These are phyloP conservation scores for Cherax destructor DNA, from an alignment of 1,140 invertebrate species.

Conservation along the genomic window DNA sequence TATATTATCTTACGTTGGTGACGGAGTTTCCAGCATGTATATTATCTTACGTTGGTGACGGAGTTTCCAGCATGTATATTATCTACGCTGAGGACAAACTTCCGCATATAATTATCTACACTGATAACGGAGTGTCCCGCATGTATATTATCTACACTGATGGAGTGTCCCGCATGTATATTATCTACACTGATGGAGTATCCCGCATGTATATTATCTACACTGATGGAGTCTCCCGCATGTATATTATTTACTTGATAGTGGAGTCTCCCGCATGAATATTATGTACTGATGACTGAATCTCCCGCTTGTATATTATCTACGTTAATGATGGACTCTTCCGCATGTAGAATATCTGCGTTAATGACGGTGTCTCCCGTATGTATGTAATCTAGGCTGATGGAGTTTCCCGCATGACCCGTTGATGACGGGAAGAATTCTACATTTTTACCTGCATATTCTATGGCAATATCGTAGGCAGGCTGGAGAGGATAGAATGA, in stretches of 20 bases:
- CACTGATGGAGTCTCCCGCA: conserved; percentile 29
- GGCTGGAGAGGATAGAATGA: too few species aligned
- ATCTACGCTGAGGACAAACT: neutral
- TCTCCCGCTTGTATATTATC: conserved; percentile 43
- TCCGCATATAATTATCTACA: too few species aligned
- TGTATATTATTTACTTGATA: conserved; percentile 35
- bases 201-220: too few species aligned
- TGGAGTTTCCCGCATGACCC: conserved; percentile 26
- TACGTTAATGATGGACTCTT: neutral
- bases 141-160: too few species aligned
- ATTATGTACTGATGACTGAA: conserved; percentile 27
- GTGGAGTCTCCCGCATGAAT: neutral
- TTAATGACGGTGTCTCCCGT: conserved; percentile 25
- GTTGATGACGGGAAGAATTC: too few species aligned
- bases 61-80: conserved; percentile 37
- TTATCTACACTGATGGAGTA: conserved; percentile 20
- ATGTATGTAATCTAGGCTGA: too few species aligned
- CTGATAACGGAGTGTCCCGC: too few species aligned
- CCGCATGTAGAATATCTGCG: too few species aligned
- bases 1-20: neutral
- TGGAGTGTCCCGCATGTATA: too few species aligned
- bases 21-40: neutral
- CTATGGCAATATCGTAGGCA: neutral
- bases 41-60: neutral
- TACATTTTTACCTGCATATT: too few species aligned